Evolutionary conservation across 2,797 vertebrate genomes (phyloP).

Genomic region (Cottoperca gobio): DNA sequence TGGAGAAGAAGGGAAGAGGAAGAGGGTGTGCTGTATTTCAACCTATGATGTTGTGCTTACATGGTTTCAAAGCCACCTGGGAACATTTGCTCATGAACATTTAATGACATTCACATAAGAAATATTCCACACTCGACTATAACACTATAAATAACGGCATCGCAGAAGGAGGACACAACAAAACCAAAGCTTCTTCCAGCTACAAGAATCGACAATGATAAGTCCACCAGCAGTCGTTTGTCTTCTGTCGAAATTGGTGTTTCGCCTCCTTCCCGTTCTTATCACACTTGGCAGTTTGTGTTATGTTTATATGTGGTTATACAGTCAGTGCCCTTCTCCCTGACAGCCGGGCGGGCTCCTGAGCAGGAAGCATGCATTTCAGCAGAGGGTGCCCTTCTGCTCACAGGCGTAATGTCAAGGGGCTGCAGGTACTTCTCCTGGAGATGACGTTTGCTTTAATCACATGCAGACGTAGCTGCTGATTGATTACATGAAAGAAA

Average conservation of each 20-base stretch:
- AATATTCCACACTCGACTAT: constrained; percentile 42
- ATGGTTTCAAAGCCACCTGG: constrained; percentile 11
- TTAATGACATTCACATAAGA: constrained; percentile 45
- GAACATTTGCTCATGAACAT: constrained; percentile 49
- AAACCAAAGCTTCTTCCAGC: constrained; percentile 60
- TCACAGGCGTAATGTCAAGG: constrained; percentile 57
- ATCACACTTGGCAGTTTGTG: constrained; percentile 76
- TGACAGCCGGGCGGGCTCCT: constrained; percentile 63
- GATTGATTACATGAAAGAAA: constrained; percentile 58
- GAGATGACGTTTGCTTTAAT: constrained; percentile 47
- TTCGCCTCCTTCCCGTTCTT: constrained; percentile 71
- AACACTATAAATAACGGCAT: constrained; percentile 66
- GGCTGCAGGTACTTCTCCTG: constrained; percentile 18
- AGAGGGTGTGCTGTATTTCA: constrained; percentile 4
- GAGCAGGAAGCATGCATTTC: constrained; percentile 58
- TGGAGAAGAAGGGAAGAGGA: neutral
- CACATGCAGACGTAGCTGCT: constrained; percentile 40
- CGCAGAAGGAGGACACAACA: constrained; percentile 48
- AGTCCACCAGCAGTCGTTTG: constrained; percentile 77
- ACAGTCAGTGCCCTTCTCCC: constrained; percentile 66
- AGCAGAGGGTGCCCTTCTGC: constrained; percentile 53
- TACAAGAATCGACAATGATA: constrained; percentile 71
- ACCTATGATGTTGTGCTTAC: constrained; percentile 3
- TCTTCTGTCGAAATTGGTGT: constrained; percentile 75
- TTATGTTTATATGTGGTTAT: constrained; percentile 74